Percentiles rank a stretch among this genome's conserved stretches.
phyloP scores from a whole-genome alignment of 2,113 vertebrate genomes.

The Solenodon paradoxus region DNA sequence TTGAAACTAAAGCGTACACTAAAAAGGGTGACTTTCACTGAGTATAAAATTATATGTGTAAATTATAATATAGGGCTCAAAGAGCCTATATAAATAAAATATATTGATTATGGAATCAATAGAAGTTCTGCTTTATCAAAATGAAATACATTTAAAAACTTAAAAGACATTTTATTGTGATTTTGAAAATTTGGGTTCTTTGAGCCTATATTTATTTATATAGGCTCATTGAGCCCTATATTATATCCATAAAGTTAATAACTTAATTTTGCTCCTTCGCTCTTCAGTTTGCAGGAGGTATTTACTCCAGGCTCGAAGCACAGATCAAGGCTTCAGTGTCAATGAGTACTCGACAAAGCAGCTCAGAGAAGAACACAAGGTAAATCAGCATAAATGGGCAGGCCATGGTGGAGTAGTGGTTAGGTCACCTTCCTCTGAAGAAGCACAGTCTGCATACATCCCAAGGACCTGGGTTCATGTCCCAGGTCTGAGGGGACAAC shows the following conservation, averaged over 20 bases:
- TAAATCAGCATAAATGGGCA: slow-evolving; percentile 66
- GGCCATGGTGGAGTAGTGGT: too few relatives aligned
- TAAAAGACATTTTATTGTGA: too few relatives aligned
- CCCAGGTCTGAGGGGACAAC: too few relatives aligned
- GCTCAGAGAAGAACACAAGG: slow-evolving; percentile 88
- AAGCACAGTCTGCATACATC: too few relatives aligned
- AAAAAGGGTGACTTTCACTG: neutral
- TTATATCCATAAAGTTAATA: neutral
- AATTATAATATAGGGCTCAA: slow-evolving; percentile 23
- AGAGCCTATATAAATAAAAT: neutral
- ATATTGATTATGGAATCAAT: too few relatives aligned
- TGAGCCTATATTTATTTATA: too few relatives aligned
- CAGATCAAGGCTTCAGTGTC: slow-evolving; percentile 90
- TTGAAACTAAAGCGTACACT: neutral
- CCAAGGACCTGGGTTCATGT: too few relatives aligned
- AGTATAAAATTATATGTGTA: neutral
- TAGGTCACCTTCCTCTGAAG: too few relatives aligned
- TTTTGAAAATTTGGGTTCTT: too few relatives aligned
- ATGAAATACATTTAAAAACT: too few relatives aligned
- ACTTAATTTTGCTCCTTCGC: slow-evolving; percentile 10
- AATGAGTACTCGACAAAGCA: slow-evolving; percentile 83
- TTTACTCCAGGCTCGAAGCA: slow-evolving; percentile 93
- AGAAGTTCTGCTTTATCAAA: too few relatives aligned
- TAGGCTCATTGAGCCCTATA: too few relatives aligned
- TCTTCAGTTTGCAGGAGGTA: slow-evolving; percentile 89